A percentile compares a stretch with the other conserved stretches of the same genome.
phyloP scores from a whole-genome alignment of 1,140 invertebrate genomes.

The Paralvinella palmiformis region DNA sequence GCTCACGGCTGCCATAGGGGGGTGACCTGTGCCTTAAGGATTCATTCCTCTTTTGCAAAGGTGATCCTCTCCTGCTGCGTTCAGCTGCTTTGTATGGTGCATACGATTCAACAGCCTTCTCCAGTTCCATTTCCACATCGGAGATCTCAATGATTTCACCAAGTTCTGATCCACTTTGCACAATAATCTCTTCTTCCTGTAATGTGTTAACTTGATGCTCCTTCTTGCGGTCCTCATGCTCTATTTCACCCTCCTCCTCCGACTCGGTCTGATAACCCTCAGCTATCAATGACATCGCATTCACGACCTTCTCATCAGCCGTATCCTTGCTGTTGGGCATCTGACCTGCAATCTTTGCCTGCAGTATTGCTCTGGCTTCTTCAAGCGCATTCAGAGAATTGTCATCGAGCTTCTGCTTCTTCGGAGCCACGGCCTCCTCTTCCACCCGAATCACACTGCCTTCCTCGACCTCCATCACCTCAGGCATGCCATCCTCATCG shows the following conservation, averaged over 20 bases:
- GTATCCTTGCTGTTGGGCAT: constrained; percentile 17
- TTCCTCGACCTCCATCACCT: constrained; percentile 31
- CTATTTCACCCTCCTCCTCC: constrained; percentile 44
- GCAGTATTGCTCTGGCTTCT: constrained; percentile 42
- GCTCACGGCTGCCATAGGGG: neutral
- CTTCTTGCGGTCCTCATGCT: constrained; percentile 29
- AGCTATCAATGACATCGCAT: constrained; percentile 42
- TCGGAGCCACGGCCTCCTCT: constrained; percentile 18
- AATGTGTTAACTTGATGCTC: neutral
- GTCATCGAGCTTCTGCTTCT: constrained; percentile 27
- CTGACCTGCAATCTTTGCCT: constrained; percentile 25
- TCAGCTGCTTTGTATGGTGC: neutral
- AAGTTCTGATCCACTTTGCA: neutral
- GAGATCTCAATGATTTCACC: neutral
- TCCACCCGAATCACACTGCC: constrained; percentile 21
- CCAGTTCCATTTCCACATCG: constrained; percentile 17
- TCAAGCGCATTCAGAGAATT: constrained; percentile 44
- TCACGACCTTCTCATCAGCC: constrained; percentile 24
- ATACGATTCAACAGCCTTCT: neutral
- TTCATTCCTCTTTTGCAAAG: neutral
- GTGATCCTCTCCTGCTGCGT: neutral
- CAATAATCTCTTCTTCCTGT: neutral
- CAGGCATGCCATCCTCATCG: neutral
- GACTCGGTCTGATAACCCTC: constrained; percentile 41
- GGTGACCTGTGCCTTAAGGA: constrained; percentile 6